Evolutionary conservation across 2,113 vertebrate species (phyloP).

Genomic region (Tachycineta bicolor): DNA sequence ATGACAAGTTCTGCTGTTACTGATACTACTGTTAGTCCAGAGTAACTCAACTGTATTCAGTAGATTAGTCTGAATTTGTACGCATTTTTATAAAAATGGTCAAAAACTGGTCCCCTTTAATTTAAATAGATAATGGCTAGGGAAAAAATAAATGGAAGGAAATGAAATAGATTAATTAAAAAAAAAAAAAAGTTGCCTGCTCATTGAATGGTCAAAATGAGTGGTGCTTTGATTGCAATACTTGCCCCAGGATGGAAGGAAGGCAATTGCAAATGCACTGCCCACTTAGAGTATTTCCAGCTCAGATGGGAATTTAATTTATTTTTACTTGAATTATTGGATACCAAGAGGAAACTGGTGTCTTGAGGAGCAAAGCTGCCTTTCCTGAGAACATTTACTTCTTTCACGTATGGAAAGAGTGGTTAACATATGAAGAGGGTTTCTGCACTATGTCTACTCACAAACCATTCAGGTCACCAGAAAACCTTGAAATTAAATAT

Average conservation of each 20-base stretch:
- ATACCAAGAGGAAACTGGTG: background rate
- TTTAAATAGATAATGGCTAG: background rate
- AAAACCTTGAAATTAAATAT: background rate
- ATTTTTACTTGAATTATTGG: background rate
- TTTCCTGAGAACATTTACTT: background rate
- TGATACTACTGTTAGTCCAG: conserved; percentile 9
- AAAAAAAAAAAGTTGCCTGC: background rate
- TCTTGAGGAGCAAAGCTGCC: background rate
- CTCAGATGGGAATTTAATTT: background rate
- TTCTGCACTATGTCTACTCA: background rate
- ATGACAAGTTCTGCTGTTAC: conserved; percentile 2
- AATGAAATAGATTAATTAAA: background rate
- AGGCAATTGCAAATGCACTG: background rate
- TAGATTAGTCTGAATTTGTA: background rate
- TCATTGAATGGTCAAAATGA: background rate
- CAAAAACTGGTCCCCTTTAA: background rate
- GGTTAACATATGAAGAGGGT: background rate
- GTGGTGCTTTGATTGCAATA: background rate
- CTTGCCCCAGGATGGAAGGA: background rate
- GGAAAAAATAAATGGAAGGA: no score
- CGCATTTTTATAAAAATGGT: background rate
- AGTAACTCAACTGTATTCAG: background rate
- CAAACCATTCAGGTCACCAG: background rate
- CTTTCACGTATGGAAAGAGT: background rate
- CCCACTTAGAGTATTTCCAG: background rate